These are phyloP conservation scores for Colletes latitarsis DNA, from an alignment of 1,140 invertebrate genomes.

Conservation along the genomic window DNA sequence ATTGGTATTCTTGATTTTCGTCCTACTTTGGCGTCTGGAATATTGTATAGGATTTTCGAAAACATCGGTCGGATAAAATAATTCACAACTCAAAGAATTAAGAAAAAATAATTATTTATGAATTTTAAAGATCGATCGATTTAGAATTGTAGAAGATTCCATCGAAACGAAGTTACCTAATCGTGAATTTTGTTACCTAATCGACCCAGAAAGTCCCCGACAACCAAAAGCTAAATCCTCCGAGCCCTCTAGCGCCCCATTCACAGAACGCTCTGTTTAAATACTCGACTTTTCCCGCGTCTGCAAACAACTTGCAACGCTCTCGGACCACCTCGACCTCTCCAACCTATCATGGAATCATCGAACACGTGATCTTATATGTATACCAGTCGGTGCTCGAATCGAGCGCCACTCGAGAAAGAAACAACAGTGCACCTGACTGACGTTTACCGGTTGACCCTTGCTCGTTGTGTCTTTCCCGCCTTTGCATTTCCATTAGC, in stretches of 20 bases:
- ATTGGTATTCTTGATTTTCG: no score
- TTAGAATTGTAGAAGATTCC: no score
- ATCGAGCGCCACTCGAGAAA: slow-evolving; percentile 3
- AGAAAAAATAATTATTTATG: no score
- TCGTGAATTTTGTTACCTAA: no score
- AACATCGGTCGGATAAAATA: no score
- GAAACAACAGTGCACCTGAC: slow-evolving; percentile 4
- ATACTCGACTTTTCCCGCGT: not conserved
- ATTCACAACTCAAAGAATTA: no score
- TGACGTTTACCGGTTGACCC: slow-evolving; percentile 15
- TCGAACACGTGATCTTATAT: not conserved
- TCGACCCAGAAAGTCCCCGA: not conserved
- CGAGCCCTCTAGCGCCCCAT: not conserved
- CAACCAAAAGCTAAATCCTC: not conserved
- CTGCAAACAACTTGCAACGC: not conserved
- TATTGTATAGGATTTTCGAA: no score
- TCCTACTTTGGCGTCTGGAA: no score
- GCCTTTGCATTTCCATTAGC: not conserved
- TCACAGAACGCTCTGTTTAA: not conserved
- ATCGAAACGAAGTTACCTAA: no score
- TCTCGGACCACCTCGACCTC: not conserved
- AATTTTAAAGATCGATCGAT: no score
- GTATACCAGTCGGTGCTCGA: not conserved
- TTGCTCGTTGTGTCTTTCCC: not conserved
- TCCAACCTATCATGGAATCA: not conserved